Percentiles rank a stretch among this genome's conserved stretches.
Evolutionary conservation across 2,888 invertebrate genomes (phyloP).

Genomic region (Perdita meconis): DNA sequence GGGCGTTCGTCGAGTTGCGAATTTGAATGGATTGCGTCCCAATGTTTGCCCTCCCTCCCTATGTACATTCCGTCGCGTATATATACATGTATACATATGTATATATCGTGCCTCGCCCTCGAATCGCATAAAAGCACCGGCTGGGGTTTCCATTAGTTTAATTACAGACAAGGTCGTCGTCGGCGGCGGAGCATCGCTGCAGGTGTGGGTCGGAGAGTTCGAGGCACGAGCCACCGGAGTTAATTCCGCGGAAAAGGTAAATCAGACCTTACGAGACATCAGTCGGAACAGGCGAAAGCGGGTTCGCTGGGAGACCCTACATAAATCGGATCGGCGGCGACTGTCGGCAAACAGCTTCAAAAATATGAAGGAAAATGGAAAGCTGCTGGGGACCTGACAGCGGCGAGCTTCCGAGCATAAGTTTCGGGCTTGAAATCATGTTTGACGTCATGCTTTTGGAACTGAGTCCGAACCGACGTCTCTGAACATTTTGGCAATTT

Average conservation of each 20-base stretch:
- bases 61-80: constrained; percentile 14
- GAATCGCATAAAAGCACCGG: constrained; percentile 63
- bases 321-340: background rate
- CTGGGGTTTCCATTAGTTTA: constrained; percentile 79
- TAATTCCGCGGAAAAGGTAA: constrained; percentile 49
- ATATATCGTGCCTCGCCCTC: constrained; percentile 42
- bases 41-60: constrained; percentile 57
- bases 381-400: background rate
- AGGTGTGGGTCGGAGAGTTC: constrained; percentile 16
- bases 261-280: constrained; percentile 43
- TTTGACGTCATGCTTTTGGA: background rate
- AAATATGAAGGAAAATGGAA: background rate
- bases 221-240: constrained; percentile 32
- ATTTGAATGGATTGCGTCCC: constrained; percentile 68
- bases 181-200: constrained; percentile 36
- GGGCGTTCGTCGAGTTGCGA: constrained; percentile 39
- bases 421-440: background rate
- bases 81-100: constrained; percentile 19
- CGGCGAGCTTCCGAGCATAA: background rate
- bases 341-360: background rate
- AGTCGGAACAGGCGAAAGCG: constrained; percentile 13
- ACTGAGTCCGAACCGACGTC: background rate
- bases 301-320: background rate
- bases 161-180: constrained; percentile 71
- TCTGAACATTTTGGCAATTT: background rate